These are phyloP conservation scores for Disparrhopalites patrizii DNA, from an alignment of 2,888 invertebrate species.

Conservation along the genomic window DNA sequence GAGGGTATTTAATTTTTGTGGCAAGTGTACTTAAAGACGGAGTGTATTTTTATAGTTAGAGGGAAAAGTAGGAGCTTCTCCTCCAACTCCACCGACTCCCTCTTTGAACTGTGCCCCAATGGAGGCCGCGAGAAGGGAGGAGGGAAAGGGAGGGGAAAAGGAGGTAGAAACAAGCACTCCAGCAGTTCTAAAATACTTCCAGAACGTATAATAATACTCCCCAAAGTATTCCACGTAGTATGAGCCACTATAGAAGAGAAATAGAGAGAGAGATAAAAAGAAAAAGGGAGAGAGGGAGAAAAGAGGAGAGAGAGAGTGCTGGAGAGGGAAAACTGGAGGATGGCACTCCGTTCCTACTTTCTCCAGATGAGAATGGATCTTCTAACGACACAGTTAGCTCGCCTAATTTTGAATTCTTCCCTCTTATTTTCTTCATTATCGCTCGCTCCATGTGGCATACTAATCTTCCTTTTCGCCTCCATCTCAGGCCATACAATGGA, in stretches of 20 bases:
- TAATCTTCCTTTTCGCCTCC: conserved; percentile 27
- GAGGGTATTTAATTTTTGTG: conserved; percentile 23
- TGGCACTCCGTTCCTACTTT: conserved; percentile 24
- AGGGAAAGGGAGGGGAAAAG: neutral
- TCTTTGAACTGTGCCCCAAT: too few species aligned
- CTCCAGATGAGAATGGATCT: conserved; percentile 35
- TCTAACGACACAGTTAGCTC: conserved; percentile 33
- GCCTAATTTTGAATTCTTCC: conserved; percentile 41
- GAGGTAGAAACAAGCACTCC: too few species aligned
- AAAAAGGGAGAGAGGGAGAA: neutral
- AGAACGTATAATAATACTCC: too few species aligned
- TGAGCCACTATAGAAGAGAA: too few species aligned
- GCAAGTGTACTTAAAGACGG: conserved; percentile 5
- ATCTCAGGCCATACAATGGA: too few species aligned
- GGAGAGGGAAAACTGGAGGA: neutral
- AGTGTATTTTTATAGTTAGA: neutral
- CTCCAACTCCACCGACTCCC: too few species aligned
- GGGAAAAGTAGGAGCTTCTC: too few species aligned
- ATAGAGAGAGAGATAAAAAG: too few species aligned
- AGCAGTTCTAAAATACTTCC: too few species aligned
- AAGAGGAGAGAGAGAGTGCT: neutral
- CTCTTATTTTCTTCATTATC: conserved; percentile 42
- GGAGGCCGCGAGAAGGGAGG: too few species aligned
- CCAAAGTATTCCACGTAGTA: too few species aligned
- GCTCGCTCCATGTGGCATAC: conserved; percentile 39